phyloP scores from a whole-genome alignment of 2,888 invertebrate species.

The Athalia circularis region DNA sequence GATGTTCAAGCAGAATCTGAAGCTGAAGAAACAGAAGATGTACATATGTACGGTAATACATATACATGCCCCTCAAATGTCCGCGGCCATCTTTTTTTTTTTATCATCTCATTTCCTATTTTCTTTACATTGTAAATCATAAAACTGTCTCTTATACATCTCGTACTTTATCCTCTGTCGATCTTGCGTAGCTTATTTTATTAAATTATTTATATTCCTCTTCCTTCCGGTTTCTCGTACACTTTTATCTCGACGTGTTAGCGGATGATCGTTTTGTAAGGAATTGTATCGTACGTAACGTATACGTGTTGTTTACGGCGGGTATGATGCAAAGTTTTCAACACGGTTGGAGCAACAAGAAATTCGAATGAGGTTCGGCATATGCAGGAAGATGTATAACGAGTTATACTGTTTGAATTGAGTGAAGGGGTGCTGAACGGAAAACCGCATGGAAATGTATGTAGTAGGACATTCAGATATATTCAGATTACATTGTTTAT shows the following conservation, averaged over 20 bases:
- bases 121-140: background rate
- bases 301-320: conserved; percentile 18
- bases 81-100: conserved; percentile 64
- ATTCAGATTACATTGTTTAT: conserved; percentile 56
- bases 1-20: conserved; percentile 29
- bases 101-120: conserved; percentile 31
- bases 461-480: conserved; percentile 20
- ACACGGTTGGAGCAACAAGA: background rate
- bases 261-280: too few species aligned
- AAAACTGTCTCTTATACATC: conserved; percentile 38
- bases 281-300: background rate
- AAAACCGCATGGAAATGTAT: background rate
- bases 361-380: background rate
- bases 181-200: too few species aligned
- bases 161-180: conserved; percentile 19
- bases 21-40: background rate
- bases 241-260: background rate
- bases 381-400: background rate
- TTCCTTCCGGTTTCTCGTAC: conserved; percentile 18
- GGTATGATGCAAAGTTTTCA: conserved; percentile 38
- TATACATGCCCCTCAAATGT: conserved; percentile 20
- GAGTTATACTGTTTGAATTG: background rate
- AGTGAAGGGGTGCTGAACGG: background rate
- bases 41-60: background rate
- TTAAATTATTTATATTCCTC: background rate